Evolutionary conservation across 2,113 vertebrate genomes (phyloP).

Genomic region (Symphodus melops): DNA sequence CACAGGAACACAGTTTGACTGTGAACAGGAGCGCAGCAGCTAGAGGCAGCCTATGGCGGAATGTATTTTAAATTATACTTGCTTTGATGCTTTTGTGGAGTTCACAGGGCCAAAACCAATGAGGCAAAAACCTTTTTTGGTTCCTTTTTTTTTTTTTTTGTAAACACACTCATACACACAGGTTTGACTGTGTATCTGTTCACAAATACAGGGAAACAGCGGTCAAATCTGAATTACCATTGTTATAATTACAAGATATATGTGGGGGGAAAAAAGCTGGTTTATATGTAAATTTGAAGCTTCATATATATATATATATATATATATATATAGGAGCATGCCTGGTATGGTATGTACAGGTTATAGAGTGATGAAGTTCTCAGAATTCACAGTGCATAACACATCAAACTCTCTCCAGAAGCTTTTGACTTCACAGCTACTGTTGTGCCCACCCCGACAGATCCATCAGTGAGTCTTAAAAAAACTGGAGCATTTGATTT

Average conservation of each 20-base stretch:
- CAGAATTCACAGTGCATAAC: slow-evolving; percentile 9
- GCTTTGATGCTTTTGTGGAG: slow-evolving; percentile 47
- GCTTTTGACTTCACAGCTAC: slow-evolving; percentile 38
- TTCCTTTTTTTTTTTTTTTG: slow-evolving; percentile 19
- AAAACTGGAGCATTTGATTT: slow-evolving; percentile 70
- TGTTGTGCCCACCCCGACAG: slow-evolving; percentile 25
- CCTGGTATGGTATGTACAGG: neutral
- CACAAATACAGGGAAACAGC: neutral
- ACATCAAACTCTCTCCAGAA: slow-evolving; percentile 13
- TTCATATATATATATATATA: too few species aligned
- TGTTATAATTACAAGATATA: neutral
- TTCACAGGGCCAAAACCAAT: slow-evolving; percentile 32
- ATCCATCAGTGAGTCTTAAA: slow-evolving; percentile 62
- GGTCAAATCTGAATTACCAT: neutral
- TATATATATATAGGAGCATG: neutral
- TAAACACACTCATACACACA: neutral
- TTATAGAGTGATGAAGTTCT: slow-evolving; percentile 11
- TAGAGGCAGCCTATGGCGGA: slow-evolving; percentile 30
- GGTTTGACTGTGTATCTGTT: neutral
- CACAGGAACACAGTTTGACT: slow-evolving; percentile 1
- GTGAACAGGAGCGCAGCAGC: slow-evolving; percentile 28
- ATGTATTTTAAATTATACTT: slow-evolving; percentile 36
- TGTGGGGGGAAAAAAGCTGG: neutral
- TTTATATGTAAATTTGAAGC: slow-evolving; percentile 17
- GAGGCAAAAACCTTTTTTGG: neutral